phyloP scores from a whole-genome alignment of 2,888 invertebrate genomes.

The Tipula unca region DNA sequence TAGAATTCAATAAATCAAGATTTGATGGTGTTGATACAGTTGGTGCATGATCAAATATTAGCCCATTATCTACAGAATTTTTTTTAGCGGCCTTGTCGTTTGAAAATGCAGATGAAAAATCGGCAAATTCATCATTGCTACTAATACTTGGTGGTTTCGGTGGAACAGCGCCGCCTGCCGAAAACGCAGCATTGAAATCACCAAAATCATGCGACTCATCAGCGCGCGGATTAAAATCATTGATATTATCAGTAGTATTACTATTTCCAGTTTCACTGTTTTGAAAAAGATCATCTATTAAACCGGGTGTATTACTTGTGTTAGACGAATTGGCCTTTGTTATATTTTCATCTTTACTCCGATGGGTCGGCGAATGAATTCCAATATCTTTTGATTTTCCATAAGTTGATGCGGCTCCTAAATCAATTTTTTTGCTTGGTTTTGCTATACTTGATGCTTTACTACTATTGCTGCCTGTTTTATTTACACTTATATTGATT shows the following conservation, averaged over 20 bases:
- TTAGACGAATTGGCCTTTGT: slow-evolving; percentile 29
- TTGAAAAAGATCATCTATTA: slow-evolving; percentile 47
- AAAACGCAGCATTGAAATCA: slow-evolving; percentile 66
- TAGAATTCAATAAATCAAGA: slow-evolving; percentile 23
- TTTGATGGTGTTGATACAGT: slow-evolving; percentile 14
- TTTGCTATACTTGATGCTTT: background rate
- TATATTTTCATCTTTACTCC: slow-evolving; percentile 36
- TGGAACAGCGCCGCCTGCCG: slow-evolving; percentile 18
- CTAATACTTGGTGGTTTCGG: slow-evolving; percentile 22
- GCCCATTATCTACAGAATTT: slow-evolving; percentile 22
- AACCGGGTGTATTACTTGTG: slow-evolving; percentile 38
- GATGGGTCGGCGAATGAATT: slow-evolving; percentile 41
- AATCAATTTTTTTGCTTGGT: slow-evolving; percentile 49
- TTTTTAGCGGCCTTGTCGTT: slow-evolving; percentile 26
- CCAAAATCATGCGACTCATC: slow-evolving; percentile 58
- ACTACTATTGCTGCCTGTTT: background rate
- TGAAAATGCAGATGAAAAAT: slow-evolving; percentile 66
- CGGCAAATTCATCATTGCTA: slow-evolving; percentile 63
- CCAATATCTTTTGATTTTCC: slow-evolving; percentile 44
- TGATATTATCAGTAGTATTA: slow-evolving; percentile 34
- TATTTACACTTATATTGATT: slow-evolving; percentile 8
- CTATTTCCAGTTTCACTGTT: background rate
- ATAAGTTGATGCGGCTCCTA: slow-evolving; percentile 61
- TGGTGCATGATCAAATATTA: slow-evolving; percentile 17
- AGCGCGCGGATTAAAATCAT: slow-evolving; percentile 42